phyloP scores from a whole-genome alignment of 2,888 invertebrate genomes.

The Drosophila lutescens region DNA sequence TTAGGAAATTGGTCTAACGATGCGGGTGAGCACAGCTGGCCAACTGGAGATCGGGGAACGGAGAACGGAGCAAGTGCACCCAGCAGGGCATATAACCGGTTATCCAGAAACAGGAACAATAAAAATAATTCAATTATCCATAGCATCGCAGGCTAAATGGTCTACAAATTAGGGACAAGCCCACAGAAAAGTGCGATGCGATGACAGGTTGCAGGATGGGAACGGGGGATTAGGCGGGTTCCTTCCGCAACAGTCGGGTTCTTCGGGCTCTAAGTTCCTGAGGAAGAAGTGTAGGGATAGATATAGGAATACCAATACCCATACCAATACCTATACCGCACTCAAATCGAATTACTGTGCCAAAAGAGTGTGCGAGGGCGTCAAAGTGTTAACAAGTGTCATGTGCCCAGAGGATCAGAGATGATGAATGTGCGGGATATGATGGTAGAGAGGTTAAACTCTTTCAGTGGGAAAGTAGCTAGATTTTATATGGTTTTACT shows the following conservation, averaged over 20 bases:
- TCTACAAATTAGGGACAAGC: conserved; percentile 72
- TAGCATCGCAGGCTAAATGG: conserved; percentile 64
- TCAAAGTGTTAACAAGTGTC: conserved; percentile 82
- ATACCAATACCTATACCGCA: conserved; percentile 10
- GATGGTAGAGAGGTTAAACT: no score
- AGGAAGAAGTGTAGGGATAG: not conserved
- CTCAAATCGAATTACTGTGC: conserved; percentile 70
- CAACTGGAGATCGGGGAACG: not conserved
- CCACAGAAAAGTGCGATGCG: conserved; percentile 70
- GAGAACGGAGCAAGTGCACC: conserved; percentile 29
- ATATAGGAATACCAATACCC: not conserved
- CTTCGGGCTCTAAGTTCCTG: not conserved
- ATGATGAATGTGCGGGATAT: not conserved
- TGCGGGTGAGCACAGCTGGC: conserved; percentile 76
- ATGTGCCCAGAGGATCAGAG: conserved; percentile 48
- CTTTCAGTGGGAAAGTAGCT: not conserved
- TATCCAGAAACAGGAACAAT: conserved; percentile 49
- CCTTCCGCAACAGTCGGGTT: conserved; percentile 36
- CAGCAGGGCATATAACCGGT: conserved; percentile 30
- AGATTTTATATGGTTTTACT: not conserved
- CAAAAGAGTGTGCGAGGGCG: conserved; percentile 67
- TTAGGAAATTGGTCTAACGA: conserved; percentile 74
- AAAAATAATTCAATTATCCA: conserved; percentile 79
- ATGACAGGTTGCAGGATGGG: conserved; percentile 52
- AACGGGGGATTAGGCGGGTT: conserved; percentile 59